Base-by-base conservation (phyloP, 2,797 vertebrate genomes). In the Psittacula echo region DNA sequence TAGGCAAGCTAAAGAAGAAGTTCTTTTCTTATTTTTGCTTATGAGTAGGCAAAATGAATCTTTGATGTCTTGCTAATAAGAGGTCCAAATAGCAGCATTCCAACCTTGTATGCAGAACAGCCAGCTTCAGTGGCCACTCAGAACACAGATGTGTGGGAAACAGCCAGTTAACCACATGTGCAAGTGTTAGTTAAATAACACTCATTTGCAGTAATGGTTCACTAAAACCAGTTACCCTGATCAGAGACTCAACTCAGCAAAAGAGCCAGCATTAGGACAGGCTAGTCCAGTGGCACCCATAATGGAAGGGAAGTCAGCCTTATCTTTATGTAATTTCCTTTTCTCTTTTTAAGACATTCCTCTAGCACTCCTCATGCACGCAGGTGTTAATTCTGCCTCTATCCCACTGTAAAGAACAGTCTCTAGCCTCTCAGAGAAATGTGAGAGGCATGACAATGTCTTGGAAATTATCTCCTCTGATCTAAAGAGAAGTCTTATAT, bases 381-480 rank as follows among this genome's bases (percentile, higher is more conserved):
- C 42, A 64, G 44, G 41, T n/a, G 30, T 44, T 39, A 62, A 70
- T 62, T 82, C 60, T 70, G 54, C 23, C 42, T 53, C 50, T 53
- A 24, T 2, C 50, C 8, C 50, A 62, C n/a, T 29, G 29, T 34
- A 81, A 73, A 80, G 42, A 22, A 27, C 42, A 44, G 44, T 10
- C 32, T 74, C 41, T 41, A 37, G 41, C 15, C 61, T 37, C n/a
- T 41, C 29, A 37, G 29, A 91, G 62, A 26, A 93, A 81, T 23
- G 42, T 11, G 26, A 48, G 19, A 54, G 78, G 23, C 20, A 5
- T 26, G 32, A 75, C 44, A 72, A 54, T 30, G 53, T 27, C 42
- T 56, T 61, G 50, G 67, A 85, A 94, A 94, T 89, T 1, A 89
- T 67, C 81, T 84, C 27, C 80, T 92, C 47, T 34, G 53, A 78